Evolutionary conservation across 2,888 invertebrate genomes (phyloP), one percentile per base, ranked within the genome.

Genomic region (Imbricaverruca yamaguchii): DNA sequence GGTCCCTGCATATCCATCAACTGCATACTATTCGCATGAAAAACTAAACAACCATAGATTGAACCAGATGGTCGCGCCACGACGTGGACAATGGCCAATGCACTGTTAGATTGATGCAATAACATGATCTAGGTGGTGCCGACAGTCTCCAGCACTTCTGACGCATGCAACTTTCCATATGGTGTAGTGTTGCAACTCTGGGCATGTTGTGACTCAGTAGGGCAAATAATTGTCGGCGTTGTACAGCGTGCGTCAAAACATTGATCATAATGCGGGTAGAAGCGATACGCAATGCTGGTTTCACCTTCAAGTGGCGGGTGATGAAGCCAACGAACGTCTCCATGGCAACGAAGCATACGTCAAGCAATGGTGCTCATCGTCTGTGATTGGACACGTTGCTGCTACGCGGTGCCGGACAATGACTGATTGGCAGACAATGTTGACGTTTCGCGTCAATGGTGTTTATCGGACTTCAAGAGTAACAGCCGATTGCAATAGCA

Each of bases 301-400:
- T 39, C 39, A 4, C 39, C 39, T 39, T 39, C 39, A 39, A 39
- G 39, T 39, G 39, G 39, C 39, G 39, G 2, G 39, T 39, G 39
- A 39, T 39, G 39, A 39, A 39, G 39, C 39, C 39, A 3, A 39
- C 39, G 39, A 39, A 39, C 4, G 39, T 39, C 39, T 39, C 39
- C 39, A 39, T 39, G 39, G 39, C 39, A 39, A 39, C 39, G 39
- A 39, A 39, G 4, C 39, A 39, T 39, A 39, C 39, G 39, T 4
- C 39, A 39, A 39, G 39, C 39, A 25, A 15, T 18, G 39, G 69
- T 53, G 69, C 39, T 53, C 18, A 69, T 74, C 11, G 55, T 74
- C 74, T 74, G 74, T 74, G 74, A 74, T 74, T 74, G 13, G 69
- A 23, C 69, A 23, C 39, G 69, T 39, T 69, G 69, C 69, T 25